Percentiles rank a stretch among this genome's conserved stretches.
Conservation (phyloP, 2,888 invertebrate genomes). For the Melinaea menophilus region DNA sequence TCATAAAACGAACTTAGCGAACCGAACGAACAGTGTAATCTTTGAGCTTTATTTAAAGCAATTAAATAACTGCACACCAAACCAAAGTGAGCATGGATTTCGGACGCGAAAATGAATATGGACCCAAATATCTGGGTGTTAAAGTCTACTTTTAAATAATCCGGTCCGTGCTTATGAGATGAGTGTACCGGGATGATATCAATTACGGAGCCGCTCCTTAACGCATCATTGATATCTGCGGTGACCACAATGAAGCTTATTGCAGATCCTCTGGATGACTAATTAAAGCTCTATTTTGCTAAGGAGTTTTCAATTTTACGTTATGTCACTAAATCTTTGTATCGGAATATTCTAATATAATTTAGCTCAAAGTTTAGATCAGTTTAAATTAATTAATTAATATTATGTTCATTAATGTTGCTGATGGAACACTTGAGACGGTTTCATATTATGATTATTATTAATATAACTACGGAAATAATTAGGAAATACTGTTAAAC, state of each 20-base stretch:
- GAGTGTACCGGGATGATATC: slow-evolving; percentile 36
- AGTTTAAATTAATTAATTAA: no score
- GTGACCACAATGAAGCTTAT: slow-evolving; percentile 15
- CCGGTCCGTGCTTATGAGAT: slow-evolving; percentile 20
- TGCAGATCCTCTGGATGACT: no score
- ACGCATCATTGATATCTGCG: slow-evolving; percentile 49
- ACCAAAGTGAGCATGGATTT: slow-evolving; percentile 17
- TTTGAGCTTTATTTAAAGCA: slow-evolving; percentile 31
- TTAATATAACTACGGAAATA: no score
- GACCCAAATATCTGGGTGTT: slow-evolving; percentile 9
- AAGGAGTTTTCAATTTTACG: slow-evolving; percentile 44
- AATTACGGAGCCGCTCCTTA: slow-evolving; percentile 43
- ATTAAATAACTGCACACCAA: slow-evolving; percentile 24
- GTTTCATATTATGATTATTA: no score
- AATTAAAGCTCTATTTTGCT: slow-evolving; percentile 16
- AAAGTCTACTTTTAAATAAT: slow-evolving; percentile 22
- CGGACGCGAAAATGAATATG: neutral
- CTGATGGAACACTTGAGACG: no score
- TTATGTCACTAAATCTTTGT: no score
- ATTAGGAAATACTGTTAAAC: no score
- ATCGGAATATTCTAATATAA: no score
- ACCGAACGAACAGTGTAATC: slow-evolving; percentile 32
- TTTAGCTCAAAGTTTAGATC: no score
- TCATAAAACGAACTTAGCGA: slow-evolving; percentile 17
- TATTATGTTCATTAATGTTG: no score